Conservation (phyloP, 92 coral and sea anemone genomes). For the Parazoanthus atlanticus region DNA sequence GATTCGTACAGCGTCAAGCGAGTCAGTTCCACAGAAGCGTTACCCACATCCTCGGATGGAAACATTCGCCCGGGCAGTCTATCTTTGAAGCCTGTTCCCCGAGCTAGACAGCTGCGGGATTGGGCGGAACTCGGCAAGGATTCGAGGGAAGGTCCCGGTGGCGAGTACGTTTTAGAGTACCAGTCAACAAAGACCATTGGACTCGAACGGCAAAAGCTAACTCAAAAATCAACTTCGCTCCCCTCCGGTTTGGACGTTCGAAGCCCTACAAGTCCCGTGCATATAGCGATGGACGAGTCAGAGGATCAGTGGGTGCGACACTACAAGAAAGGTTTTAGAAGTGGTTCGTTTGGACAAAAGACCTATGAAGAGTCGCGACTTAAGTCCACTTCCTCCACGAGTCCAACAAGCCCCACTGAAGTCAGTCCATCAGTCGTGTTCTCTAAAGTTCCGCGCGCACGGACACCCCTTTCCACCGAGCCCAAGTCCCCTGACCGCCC, state of each 20-base stretch:
- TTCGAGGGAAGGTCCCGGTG: neutral
- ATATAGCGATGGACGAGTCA: constrained; percentile 22
- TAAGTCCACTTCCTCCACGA: constrained; percentile 3
- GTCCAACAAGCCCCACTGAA: neutral
- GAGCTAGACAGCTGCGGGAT: constrained; percentile 21
- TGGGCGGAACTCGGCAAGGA: constrained; percentile 41
- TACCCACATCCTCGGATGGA: constrained; percentile 1
- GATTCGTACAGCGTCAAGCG: constrained; percentile 45
- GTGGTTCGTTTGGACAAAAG: constrained; percentile 34
- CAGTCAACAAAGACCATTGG: constrained; percentile 31
- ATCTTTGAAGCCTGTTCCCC: constrained; percentile 22
- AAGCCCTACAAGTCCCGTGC: constrained; percentile 37
- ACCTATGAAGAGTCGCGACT: neutral
- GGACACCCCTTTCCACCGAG: neutral
- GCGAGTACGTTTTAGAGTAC: constrained; percentile 11
- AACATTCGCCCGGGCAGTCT: neutral
- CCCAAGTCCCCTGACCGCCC: neutral
- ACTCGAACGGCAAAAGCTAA: neutral
- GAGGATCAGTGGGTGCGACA: constrained; percentile 33
- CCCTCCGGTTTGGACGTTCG: constrained; percentile 7
- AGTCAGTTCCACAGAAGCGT: neutral
- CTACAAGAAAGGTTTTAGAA: constrained; percentile 13
- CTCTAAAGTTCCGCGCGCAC: neutral
- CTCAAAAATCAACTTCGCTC: constrained; percentile 25
- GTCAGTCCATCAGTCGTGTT: constrained; percentile 44